These are phyloP conservation scores for Bombyx mori DNA, from an alignment of 1,140 invertebrate genomes.

Conservation along the genomic window ASM3026992v2 NC_085110.1:2672001-2672500, in stretches of 20 bases:
- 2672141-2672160: background rate
- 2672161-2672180: background rate
- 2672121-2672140: too few relatives aligned
- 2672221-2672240: background rate
- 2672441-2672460: too few relatives aligned
- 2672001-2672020: too few relatives aligned
- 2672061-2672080: background rate
- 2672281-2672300: background rate
- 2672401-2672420: slow-evolving; percentile 63
- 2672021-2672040: background rate
- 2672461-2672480: too few relatives aligned
- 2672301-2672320: slow-evolving; percentile 69
- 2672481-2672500: too few relatives aligned
- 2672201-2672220: background rate
- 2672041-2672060: background rate
- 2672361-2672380: slow-evolving; percentile 75
- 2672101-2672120: too few relatives aligned
- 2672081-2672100: background rate
- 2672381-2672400: slow-evolving; percentile 73
- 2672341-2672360: slow-evolving; percentile 78
- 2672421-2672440: too few relatives aligned
- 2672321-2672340: slow-evolving; percentile 80
- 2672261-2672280: background rate
- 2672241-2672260: background rate
- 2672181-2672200: background rate